These are phyloP conservation scores for Scaptomyza pallida DNA, from an alignment of 1,140 invertebrate species.

Conservation along the genomic window DNA sequence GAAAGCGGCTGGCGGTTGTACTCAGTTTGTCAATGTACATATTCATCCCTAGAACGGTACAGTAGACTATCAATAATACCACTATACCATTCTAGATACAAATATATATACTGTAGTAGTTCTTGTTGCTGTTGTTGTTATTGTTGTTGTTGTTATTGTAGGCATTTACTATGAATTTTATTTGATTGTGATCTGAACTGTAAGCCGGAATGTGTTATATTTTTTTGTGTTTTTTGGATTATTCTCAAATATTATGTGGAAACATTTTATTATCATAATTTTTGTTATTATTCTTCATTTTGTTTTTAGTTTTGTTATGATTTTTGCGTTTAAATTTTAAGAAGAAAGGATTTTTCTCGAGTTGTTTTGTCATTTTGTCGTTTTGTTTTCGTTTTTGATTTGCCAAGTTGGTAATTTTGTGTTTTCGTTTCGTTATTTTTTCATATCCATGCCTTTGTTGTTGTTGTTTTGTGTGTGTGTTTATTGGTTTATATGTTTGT, in stretches of 20 bases:
- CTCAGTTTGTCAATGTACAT: slow-evolving; percentile 52
- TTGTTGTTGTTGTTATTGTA: slow-evolving; percentile 61
- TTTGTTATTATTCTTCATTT: slow-evolving; percentile 14
- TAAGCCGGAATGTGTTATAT: slow-evolving; percentile 53
- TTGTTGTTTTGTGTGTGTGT: slow-evolving; percentile 29
- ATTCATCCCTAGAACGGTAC: slow-evolving; percentile 11
- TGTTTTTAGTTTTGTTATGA: slow-evolving; percentile 30
- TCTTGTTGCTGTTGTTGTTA: slow-evolving; percentile 39
- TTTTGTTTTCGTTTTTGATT: slow-evolving; percentile 45
- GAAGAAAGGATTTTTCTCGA: slow-evolving; percentile 77
- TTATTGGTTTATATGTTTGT: slow-evolving; percentile 38
- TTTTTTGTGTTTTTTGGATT: slow-evolving; percentile 44
- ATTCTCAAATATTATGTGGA: slow-evolving; percentile 32
- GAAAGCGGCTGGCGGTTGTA: slow-evolving; percentile 83
- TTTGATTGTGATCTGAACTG: slow-evolving; percentile 47
- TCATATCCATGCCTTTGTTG: slow-evolving; percentile 60
- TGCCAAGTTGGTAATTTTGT: slow-evolving; percentile 31
- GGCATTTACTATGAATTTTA: slow-evolving; percentile 68
- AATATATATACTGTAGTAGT: slow-evolving; percentile 36
- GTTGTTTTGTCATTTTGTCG: slow-evolving; percentile 26
- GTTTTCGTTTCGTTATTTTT: slow-evolving; percentile 15
- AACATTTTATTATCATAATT: slow-evolving; percentile 24
- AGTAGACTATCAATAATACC: slow-evolving; percentile 1
- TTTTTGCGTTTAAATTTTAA: slow-evolving; percentile 56
- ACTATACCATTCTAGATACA: not conserved